Evolutionary conservation across 1,140 invertebrate species (phyloP).

Genomic region (Drosophila malerkotliana): DNA sequence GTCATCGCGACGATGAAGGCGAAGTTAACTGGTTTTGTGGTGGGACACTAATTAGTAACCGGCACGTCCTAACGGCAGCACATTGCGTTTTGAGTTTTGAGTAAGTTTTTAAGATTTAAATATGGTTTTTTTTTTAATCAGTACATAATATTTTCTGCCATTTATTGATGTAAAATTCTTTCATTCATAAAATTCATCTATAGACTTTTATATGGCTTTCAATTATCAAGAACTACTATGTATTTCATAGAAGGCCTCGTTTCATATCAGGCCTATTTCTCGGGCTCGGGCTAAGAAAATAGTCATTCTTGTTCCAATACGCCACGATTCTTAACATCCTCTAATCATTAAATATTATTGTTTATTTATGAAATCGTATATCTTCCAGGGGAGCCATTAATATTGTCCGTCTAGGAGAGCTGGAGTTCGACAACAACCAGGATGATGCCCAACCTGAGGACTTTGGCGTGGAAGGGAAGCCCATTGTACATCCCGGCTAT

Average conservation of each 20-base stretch:
- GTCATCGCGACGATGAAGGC: slow-evolving; percentile 43
- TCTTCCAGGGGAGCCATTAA: slow-evolving; percentile 36
- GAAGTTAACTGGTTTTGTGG: slow-evolving; percentile 74
- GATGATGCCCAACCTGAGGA: slow-evolving; percentile 67
- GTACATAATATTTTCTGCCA: no score
- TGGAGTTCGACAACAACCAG: slow-evolving; percentile 49
- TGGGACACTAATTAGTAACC: slow-evolving; percentile 81
- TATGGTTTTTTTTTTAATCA: no score
- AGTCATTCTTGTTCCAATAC: no score
- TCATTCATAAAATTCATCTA: no score
- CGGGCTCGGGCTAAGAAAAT: no score
- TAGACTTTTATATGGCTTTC: no score
- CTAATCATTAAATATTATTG: neutral
- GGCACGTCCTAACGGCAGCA: slow-evolving; percentile 80
- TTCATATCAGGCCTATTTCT: no score
- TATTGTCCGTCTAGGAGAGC: slow-evolving; percentile 59
- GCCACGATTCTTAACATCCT: no score
- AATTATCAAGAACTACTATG: neutral
- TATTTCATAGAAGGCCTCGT: no score
- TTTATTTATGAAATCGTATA: neutral
- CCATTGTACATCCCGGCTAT: slow-evolving; percentile 48
- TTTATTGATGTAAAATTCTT: no score
- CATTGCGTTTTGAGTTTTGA: slow-evolving; percentile 68
- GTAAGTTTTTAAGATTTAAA: slow-evolving; percentile 25
- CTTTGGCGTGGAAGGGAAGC: slow-evolving; percentile 25